A percentile compares a stretch with the other conserved stretches of the same genome.
phyloP scores from a whole-genome alignment of 2,888 invertebrate species.

The Cantharis nigra region DNA sequence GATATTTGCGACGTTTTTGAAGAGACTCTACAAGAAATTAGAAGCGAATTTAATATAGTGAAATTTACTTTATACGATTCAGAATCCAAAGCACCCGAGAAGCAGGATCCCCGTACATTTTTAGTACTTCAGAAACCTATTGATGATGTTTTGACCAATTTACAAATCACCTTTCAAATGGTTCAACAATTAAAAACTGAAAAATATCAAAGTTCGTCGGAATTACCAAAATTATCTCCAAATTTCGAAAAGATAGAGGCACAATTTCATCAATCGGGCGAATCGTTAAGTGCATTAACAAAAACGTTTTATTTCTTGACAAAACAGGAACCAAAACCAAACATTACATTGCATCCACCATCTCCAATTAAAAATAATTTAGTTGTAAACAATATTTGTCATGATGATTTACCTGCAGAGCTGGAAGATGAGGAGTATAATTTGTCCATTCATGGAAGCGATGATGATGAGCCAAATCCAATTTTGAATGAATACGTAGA shows the following conservation, averaged over 20 bases:
- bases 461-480: background rate
- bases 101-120: background rate
- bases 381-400: background rate
- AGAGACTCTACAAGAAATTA: background rate
- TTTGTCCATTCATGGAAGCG: constrained; percentile 19
- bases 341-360: background rate
- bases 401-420: background rate
- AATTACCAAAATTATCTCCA: background rate
- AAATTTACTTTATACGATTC: background rate
- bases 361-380: background rate
- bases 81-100: background rate
- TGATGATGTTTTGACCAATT: constrained; percentile 5
- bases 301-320: background rate
- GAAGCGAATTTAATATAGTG: background rate
- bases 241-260: background rate
- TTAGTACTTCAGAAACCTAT: constrained; percentile 1
- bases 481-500: constrained; percentile 8
- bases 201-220: background rate
- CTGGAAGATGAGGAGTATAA: constrained; percentile 24
- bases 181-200: constrained; percentile 3
- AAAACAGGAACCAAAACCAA: background rate
- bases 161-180: constrained; percentile 16
- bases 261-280: background rate
- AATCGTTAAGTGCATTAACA: background rate
- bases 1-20: background rate